phyloP scores from a whole-genome alignment of 2,888 invertebrate genomes.

The Acrobasis consociella region DNA sequence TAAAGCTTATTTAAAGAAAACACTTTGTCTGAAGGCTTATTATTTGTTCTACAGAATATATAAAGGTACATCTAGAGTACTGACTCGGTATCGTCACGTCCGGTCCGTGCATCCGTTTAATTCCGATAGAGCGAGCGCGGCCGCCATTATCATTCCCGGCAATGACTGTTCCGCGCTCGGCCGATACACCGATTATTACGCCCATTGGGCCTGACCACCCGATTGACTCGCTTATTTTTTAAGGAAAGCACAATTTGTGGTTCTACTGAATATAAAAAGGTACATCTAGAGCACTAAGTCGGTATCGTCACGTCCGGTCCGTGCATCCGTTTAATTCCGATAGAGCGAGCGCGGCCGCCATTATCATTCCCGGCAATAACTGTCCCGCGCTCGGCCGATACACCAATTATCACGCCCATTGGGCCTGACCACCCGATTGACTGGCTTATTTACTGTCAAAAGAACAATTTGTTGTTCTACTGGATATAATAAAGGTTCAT shows the following conservation, averaged over 20 bases:
- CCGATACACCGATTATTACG: conserved; percentile 40
- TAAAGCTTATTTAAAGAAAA: too few relatives aligned
- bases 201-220: not conserved
- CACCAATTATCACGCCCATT: conserved; percentile 42
- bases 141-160: conserved; percentile 65
- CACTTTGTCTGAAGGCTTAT: too few relatives aligned
- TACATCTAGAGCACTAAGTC: not conserved
- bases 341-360: conserved; percentile 62
- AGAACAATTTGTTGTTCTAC: too few relatives aligned
- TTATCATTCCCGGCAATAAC: conserved; percentile 57
- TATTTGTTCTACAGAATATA: too few relatives aligned
- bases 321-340: conserved; percentile 69
- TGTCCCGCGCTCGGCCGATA: not conserved
- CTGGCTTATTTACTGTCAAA: too few relatives aligned
- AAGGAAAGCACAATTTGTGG: too few relatives aligned
- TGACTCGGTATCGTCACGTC: conserved; percentile 29
- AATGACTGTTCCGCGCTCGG: not conserved
- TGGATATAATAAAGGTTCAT: not conserved
- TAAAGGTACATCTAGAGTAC: not conserved
- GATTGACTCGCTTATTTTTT: too few relatives aligned
- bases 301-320: conserved; percentile 42
- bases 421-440: not conserved
- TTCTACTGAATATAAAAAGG: too few relatives aligned
- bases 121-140: conserved; percentile 65
- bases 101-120: conserved; percentile 62